phyloP scores from a whole-genome alignment of 1,140 invertebrate species.

The Portunus trituberculatus region DNA sequence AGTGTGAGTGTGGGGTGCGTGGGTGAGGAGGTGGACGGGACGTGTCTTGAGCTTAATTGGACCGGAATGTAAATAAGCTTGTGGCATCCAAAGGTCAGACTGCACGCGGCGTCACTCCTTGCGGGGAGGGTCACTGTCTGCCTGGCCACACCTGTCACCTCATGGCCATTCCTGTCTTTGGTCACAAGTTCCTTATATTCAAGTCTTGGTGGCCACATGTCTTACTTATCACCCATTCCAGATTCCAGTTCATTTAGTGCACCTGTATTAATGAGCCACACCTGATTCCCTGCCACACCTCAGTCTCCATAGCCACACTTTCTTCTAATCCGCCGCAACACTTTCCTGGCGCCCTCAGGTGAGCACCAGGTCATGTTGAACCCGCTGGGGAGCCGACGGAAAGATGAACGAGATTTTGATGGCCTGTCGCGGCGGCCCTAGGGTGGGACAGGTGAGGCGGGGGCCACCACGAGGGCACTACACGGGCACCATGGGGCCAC shows the following conservation, averaged over 20 bases:
- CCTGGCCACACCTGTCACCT: background rate
- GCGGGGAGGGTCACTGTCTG: background rate
- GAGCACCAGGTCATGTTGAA: background rate
- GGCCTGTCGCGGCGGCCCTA: background rate
- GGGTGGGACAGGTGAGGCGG: background rate
- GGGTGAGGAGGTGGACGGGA: background rate
- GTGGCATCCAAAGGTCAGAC: background rate
- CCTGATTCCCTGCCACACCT: no score
- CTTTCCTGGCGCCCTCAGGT: background rate
- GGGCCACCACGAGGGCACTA: background rate
- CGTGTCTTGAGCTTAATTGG: background rate
- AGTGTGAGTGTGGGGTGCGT: background rate
- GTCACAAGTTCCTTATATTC: no score
- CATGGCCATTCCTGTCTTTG: no score
- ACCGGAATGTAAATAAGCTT: constrained; percentile 14
- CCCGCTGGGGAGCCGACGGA: background rate
- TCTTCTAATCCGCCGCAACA: background rate
- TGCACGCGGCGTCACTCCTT: background rate
- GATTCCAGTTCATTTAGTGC: no score
- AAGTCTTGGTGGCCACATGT: no score
- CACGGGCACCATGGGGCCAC: background rate
- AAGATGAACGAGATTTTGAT: constrained; percentile 23
- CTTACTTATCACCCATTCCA: no score
- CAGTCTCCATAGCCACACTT: background rate
- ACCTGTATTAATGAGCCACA: no score